These are phyloP conservation scores for Brachylomia viminalis DNA, from an alignment of 2,888 invertebrate genomes.

Conservation along the genomic window DNA sequence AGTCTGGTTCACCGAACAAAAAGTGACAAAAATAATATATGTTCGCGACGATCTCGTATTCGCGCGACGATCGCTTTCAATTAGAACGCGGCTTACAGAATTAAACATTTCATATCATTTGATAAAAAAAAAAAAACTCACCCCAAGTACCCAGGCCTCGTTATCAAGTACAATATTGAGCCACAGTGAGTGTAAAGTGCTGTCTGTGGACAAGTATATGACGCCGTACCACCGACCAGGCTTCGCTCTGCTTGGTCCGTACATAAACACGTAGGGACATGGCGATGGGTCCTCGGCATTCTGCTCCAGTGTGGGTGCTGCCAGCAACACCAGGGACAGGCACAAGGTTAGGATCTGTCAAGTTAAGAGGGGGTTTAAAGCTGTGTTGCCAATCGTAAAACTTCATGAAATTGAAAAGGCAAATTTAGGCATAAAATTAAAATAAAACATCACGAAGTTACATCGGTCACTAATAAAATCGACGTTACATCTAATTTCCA, in stretches of 20 bases:
- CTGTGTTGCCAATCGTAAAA: background rate
- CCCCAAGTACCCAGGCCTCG: constrained; percentile 78
- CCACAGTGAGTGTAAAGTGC: constrained; percentile 91
- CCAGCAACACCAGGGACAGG: constrained; percentile 23
- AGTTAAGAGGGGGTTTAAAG: background rate
- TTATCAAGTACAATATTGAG: constrained; percentile 90
- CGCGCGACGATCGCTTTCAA: background rate
- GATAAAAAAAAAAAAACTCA: constrained; percentile 18
- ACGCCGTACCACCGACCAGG: constrained; percentile 91
- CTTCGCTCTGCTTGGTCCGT: constrained; percentile 88
- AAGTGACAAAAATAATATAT: background rate
- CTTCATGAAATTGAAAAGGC: background rate
- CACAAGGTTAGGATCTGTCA: constrained; percentile 32
- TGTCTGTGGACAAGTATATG: constrained; percentile 89
- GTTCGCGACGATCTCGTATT: background rate
- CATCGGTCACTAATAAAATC: too few relatives aligned
- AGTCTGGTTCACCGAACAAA: too few relatives aligned
- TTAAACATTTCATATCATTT: background rate
- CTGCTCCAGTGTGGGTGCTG: constrained; percentile 75
- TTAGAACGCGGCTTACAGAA: background rate
- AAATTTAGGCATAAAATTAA: background rate
- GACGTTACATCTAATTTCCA: background rate
- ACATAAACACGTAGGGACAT: constrained; percentile 91
- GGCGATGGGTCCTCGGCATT: constrained; percentile 83
- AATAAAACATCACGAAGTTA: background rate